Base-by-base conservation (phyloP, 1,140 invertebrate species). In the Cydia amplana region DNA sequence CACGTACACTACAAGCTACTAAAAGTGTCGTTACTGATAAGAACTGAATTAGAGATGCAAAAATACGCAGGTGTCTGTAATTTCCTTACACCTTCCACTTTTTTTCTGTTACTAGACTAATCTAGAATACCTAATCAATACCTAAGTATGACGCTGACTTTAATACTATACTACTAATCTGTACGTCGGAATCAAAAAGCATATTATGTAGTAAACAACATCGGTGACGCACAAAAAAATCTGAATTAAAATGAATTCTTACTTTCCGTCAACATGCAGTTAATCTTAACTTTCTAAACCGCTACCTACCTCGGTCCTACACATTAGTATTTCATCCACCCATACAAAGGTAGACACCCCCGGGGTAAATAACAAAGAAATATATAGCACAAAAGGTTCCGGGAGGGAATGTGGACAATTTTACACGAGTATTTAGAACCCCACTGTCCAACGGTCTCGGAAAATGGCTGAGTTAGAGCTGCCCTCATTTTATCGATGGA, bases 401-500 rank as follows among this genome's bases (percentile, higher is more conserved):
- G 78, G 84, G 88, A 82, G 85, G 88, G 88, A 90, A 87, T 90
- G 89, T 92, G 91, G 91, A 92, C 91, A 92, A 91, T 91, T 92
- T 91, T 92, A 91, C 89, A 92, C 86, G 89, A 92, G 86, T 92
- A 91, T 92, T 92, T 92, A 92, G 89, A 91, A 87, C 89, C 86
- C 83, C 82, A 83, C 89, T 92, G 91, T 92, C 91, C 91, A 92
- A 89, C 91, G 91, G 91, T 90, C 89, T 91, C 83, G 85, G 87
- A 84, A 84, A 90, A 91, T 86, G 87, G 84, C 83, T 77, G 78
- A 18, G 51, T 43, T 89, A 91, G 87, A 1, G 74, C 16, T 75
- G 74, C 32, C 10, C 60, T 18, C 75, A 82, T 85, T 72, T 65
- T 40, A 32, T 14, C 6, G 20, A 14, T 80, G 75, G 49, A 20